Base-by-base conservation (phyloP, 2,888 invertebrate genomes). In the Heliconius charithonia region DNA sequence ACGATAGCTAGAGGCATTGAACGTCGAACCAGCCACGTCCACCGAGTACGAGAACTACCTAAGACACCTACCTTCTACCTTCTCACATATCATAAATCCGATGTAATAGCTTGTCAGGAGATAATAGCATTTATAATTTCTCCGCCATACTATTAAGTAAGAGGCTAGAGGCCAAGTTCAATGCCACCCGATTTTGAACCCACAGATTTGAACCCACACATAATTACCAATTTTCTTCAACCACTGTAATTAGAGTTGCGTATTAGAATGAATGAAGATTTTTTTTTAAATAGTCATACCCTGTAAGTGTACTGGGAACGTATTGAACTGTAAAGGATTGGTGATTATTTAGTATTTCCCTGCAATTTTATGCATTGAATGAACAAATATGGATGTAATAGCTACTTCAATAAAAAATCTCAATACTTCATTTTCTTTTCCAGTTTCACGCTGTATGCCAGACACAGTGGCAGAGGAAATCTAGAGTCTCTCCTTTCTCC, bases 141-240 rank as follows among this genome's bases (percentile, higher is more conserved):
- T 82, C 83, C 84, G 84, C 82, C 82, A 82, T 83, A 82, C 83
- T 83, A 83, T 78, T 83, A 81, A 65, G 73, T 78, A 76, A 81
- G 73, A 65, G 63, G 59, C 73, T 41, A 56, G 73, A 56, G 74
- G 66, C 67, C 75, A 87, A 89, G 92, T 90, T 91, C 92, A 88
- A 89, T 90, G 92, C 84, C 90, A 86, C 86, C 85, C 84, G 83
- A 86, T 89, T 89, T 86, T 86, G 85, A 86, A 85, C 84, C 81
- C 82, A 79, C 80, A 29, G 83, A 51, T 19, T 86, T 86, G 85
- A 86, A 86, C 84, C 81, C 82, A 79, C 79, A 37, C 51, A 82
- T 88, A 87, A 89, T 89, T 88, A 88, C 87, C 89, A 90, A 89
- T 91, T 91, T 88, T 87, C 85, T 88, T 86, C 87, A 88, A 78